A percentile compares a stretch with the other conserved stretches of the same genome.
Evolutionary conservation across 35 echinoderm and acorn worm species (phyloP).

Genomic region (Apostichopus japonicus): DNA sequence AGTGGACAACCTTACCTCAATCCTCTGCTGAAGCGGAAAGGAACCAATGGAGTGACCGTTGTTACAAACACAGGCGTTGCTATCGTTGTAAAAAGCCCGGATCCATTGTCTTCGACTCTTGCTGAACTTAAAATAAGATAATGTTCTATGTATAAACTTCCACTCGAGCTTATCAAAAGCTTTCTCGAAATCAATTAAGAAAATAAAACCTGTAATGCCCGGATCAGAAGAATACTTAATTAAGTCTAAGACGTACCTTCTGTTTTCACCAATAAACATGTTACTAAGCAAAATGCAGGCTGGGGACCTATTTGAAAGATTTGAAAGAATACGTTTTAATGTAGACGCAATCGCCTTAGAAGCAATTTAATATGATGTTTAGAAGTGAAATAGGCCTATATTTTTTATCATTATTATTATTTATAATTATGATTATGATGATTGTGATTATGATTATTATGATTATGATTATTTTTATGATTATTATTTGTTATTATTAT

Average conservation of each 20-base stretch:
- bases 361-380: background rate
- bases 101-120: background rate
- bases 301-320: background rate
- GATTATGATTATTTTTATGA: too few species aligned
- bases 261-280: constrained; percentile 18
- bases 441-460: too few species aligned
- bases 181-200: constrained; percentile 44
- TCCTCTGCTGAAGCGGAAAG: background rate
- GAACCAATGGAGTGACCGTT: constrained; percentile 14
- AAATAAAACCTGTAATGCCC: constrained; percentile 16
- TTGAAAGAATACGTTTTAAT: background rate
- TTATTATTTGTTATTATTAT: too few species aligned
- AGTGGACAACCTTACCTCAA: constrained; percentile 14
- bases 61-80: constrained; percentile 25
- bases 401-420: too few species aligned
- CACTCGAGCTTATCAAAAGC: constrained; percentile 26
- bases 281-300: background rate
- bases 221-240: background rate
- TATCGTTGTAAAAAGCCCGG: background rate
- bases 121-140: constrained; percentile 25
- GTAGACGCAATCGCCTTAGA: background rate
- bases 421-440: too few species aligned
- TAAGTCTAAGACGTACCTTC: constrained; percentile 14
- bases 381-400: constrained; percentile 4
- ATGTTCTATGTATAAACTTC: constrained; percentile 29